Conservation (phyloP, 2,888 invertebrate species). For the Tetropium fuscum region DNA sequence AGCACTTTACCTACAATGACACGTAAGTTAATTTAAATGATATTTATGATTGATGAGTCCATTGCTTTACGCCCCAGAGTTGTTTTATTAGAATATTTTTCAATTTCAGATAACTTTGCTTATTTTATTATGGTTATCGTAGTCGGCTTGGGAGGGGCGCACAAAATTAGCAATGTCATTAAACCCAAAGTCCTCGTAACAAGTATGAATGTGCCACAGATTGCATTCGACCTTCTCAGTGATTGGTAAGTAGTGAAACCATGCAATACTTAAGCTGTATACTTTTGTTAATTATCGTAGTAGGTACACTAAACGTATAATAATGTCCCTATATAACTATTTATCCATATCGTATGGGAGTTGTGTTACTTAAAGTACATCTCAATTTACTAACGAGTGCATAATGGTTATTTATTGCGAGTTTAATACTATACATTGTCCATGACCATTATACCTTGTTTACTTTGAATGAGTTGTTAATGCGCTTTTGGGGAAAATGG, state of each 20-base stretch:
- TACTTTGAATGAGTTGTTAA: no score
- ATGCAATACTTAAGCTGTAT: no score
- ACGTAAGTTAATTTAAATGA: background rate
- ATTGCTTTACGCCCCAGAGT: background rate
- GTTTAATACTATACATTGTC: no score
- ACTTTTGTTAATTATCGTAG: no score
- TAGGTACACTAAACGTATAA: no score
- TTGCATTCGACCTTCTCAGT: slow-evolving; percentile 64
- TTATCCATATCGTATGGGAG: no score
- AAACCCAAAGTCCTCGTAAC: slow-evolving; percentile 67
- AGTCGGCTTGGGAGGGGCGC: slow-evolving; percentile 12
- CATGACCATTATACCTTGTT: no score
- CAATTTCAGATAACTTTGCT: background rate
- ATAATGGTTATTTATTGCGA: no score
- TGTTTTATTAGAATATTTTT: slow-evolving; percentile 1
- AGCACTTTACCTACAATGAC: background rate
- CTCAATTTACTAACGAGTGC: no score
- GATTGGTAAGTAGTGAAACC: slow-evolving; percentile 35
- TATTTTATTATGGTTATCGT: slow-evolving; percentile 26
- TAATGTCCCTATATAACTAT: no score
- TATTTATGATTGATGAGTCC: background rate
- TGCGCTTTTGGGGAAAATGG: no score
- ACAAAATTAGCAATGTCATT: slow-evolving; percentile 50
- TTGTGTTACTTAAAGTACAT: no score
- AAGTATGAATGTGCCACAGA: slow-evolving; percentile 63